Evolutionary conservation across 2,888 invertebrate species (phyloP), one percentile per base, ranked within the genome.

Genomic region (Acleris literana): DNA sequence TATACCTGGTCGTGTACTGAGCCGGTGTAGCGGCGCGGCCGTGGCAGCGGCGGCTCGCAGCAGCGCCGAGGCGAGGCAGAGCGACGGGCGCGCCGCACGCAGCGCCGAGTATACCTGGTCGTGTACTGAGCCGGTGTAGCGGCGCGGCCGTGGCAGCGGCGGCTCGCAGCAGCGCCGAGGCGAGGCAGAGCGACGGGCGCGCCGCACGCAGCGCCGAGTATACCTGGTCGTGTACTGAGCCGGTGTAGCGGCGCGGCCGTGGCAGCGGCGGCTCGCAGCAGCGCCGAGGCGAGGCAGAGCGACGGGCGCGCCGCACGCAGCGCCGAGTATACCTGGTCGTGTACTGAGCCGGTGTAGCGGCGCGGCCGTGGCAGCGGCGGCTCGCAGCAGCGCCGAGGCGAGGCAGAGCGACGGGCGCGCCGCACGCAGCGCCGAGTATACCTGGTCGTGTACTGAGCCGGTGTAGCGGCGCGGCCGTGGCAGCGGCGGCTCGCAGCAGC

Each of bases 71-170:
- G 70, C 97, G 86, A 52, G 97, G 83, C 53, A 97, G 83, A 17
- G 97, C 51, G 64, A 4, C 9, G 1, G 97, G 95, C 4, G 97
- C 96, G 63, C 95, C 93, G 79, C 29, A 7, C 9, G 9, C 29
- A 6, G 29, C 7, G 29, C 29, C 29, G 6, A 5, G 68, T 39
- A 49, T 53, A 22, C 22, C 22, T 22, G 22, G 22, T 22, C 22
- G 3, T 22, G 22, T 22, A 4, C 22, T 57, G 54, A 57, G 58
- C 22, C 69, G 64, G 63, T 68, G 92, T 91, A 7, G 93, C 92
- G 54, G 93, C 92, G 96, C 96, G 96, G 80, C 95, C 95, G 74
- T 95, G 97, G 79, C 95, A 96, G 76, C 96, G 94, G 79, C 97
- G 93, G 72, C 96, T 90, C 60, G 96, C 94, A 1, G 97, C 96